Evolutionary conservation across 2,888 invertebrate genomes (phyloP).

Genomic region (Gastracanthus pulcherrimus): DNA sequence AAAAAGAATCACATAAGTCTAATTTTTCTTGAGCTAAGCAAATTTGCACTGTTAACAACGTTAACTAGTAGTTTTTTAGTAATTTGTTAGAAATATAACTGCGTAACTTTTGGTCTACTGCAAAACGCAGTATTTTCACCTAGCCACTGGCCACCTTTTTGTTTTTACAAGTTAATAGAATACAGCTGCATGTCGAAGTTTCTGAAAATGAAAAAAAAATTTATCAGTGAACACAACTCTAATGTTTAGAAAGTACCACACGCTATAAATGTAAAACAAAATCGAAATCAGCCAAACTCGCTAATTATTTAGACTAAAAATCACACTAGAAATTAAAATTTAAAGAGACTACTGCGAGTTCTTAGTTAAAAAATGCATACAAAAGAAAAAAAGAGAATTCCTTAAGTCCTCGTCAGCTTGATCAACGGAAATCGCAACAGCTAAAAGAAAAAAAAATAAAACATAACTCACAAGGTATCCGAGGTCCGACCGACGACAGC

Average conservation of each 20-base stretch:
- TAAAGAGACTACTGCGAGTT: too few relatives aligned
- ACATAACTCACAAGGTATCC: slow-evolving; percentile 77
- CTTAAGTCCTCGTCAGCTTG: not conserved
- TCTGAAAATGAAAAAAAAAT: slow-evolving; percentile 48
- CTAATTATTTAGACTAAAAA: too few relatives aligned
- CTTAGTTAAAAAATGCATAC: too few relatives aligned
- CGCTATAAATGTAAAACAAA: too few relatives aligned
- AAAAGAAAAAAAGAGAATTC: too few relatives aligned
- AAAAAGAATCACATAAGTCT: slow-evolving; percentile 25
- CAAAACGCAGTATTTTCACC: slow-evolving; percentile 17
- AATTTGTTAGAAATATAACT: slow-evolving; percentile 18
- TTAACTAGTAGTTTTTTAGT: slow-evolving; percentile 36
- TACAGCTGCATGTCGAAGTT: slow-evolving; percentile 60
- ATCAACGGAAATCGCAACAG: not conserved
- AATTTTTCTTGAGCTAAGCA: slow-evolving; percentile 21
- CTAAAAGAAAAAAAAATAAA: slow-evolving; percentile 69
- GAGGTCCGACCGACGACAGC: slow-evolving; percentile 74
- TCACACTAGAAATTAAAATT: too few relatives aligned
- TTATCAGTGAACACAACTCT: too few relatives aligned
- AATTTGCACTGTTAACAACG: slow-evolving; percentile 8
- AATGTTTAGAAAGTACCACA: too few relatives aligned
- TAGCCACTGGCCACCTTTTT: slow-evolving; percentile 70
- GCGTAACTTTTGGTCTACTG: not conserved
- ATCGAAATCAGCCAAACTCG: too few relatives aligned
- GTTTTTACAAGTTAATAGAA: slow-evolving; percentile 63